Evolutionary conservation across 2,797 vertebrate species (phyloP), one percentile per base, ranked within the genome.

Genomic region (Phrynocephalus forsythii): DNA sequence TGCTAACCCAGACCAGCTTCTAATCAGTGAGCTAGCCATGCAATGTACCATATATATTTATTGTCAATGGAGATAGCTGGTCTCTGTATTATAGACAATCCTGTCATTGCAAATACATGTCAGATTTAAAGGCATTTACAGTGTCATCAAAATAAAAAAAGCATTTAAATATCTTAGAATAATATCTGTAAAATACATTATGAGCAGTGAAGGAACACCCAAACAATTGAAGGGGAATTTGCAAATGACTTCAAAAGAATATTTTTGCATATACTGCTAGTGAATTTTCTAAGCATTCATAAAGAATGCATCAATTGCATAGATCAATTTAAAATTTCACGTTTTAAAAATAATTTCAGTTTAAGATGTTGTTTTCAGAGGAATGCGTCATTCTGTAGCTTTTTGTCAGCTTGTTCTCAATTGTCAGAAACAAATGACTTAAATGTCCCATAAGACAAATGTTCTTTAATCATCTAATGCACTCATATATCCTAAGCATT

Each of bases 391-490:
- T 93, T 86, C 87, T 88, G 73, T 91, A 88, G 91, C 79, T 92
- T 94, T 88, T 92, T 93, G 84, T 87, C 81, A 91, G 92, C 93
- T 93, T 96, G 93, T 94, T 96, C 96, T 96, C 94, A 94, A 95
- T 95, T 89, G 94, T 97, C 96, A 97, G 97, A 97, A 97, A 97
- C 97, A 97, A 98, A 97, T 96, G 95, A 94, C 94, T 95, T 86
- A 91, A 94, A 91, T 96, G 96, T 96, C 95, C 94, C 88, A 95
- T 94, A 97, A 98, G 97, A 98, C 97, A 97, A 98, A 98, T 98
- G 97, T 97, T 96, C 97, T 97, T 98, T 98, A 98, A 98, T 98
- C 97, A 97, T 97, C 97, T 97, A 97, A 98, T 97, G 97, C 94
- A 96, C 95, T 97, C 96, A 97, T 98, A 97, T 98, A 97, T 98